A percentile compares a stretch with the other conserved stretches of the same genome.
Evolutionary conservation across 2,113 vertebrate genomes (phyloP).

Genomic region (Nesoenas mayeri): DNA sequence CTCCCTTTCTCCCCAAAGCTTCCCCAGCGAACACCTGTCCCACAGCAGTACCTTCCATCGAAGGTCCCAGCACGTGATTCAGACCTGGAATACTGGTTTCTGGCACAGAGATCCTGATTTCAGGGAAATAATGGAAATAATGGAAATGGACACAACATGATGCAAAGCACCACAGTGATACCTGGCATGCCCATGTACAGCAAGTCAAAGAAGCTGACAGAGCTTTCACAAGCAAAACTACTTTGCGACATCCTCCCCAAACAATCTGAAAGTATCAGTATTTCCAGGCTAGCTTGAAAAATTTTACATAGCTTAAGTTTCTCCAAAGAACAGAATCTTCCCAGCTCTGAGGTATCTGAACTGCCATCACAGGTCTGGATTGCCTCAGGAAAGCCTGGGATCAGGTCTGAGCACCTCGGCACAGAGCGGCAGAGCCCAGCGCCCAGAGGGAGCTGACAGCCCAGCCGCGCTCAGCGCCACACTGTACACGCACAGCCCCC

Average conservation of each 20-base stretch:
- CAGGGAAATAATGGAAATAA: too few species aligned
- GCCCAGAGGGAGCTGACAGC: too few species aligned
- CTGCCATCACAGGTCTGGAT: not conserved
- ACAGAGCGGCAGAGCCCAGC: not conserved
- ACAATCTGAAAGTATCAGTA: not conserved
- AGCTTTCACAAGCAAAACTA: not conserved
- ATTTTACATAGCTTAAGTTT: not conserved
- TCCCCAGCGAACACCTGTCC: not conserved
- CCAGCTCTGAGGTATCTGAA: not conserved
- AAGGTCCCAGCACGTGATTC: not conserved
- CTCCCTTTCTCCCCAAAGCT: not conserved
- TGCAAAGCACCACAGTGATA: too few species aligned
- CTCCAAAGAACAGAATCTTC: not conserved
- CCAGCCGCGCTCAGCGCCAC: too few species aligned
- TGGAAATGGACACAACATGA: not conserved
- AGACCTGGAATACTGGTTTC: not conserved
- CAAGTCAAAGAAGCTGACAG: not conserved
- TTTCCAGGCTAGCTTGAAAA: not conserved
- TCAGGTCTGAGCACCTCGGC: not conserved
- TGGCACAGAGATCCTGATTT: not conserved
- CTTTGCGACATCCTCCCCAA: not conserved
- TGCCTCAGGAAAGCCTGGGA: not conserved
- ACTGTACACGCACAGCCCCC: too few species aligned
- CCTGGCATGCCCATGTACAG: too few species aligned
- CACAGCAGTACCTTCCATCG: not conserved